Evolutionary conservation across 2,888 invertebrate species (phyloP).

Genomic region (Apantesis nais): DNA sequence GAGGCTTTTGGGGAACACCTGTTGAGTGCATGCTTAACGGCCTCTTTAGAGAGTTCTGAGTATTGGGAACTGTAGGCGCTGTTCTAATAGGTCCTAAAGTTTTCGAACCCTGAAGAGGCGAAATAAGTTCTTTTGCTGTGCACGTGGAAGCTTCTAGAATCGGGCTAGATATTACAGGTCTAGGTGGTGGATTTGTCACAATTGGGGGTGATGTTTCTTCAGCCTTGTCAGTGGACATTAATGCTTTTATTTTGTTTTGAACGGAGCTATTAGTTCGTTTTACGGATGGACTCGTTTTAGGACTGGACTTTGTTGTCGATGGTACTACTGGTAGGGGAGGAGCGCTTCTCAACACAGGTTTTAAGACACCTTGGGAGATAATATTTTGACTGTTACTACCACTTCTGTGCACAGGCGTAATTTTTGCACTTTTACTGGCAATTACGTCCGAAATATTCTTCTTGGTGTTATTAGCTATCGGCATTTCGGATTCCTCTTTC

Average conservation of each 20-base stretch:
- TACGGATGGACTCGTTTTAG: conserved; percentile 71
- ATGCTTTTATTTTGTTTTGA: conserved; percentile 76
- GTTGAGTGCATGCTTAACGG: conserved; percentile 82
- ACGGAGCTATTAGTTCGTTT: conserved; percentile 76
- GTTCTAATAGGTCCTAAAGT: conserved; percentile 86
- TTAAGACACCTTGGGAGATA: conserved; percentile 66
- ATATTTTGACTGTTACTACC: conserved; percentile 73
- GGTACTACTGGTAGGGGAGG: conserved; percentile 88
- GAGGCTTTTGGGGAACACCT: conserved; percentile 71
- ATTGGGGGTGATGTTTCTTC: conserved; percentile 63
- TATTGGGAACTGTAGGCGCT: conserved; percentile 83
- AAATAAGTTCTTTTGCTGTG: conserved; percentile 90
- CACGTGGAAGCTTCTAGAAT: conserved; percentile 93
- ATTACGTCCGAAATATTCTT: conserved; percentile 45
- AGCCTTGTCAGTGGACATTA: conserved; percentile 73
- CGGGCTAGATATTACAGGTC: conserved; percentile 93
- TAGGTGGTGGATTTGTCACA: conserved; percentile 87
- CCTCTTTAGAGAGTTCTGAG: conserved; percentile 76
- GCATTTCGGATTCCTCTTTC: conserved; percentile 35
- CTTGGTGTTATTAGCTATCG: conserved; percentile 37
- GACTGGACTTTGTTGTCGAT: conserved; percentile 62
- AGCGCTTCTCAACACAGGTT: conserved; percentile 84
- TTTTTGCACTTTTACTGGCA: conserved; percentile 82
- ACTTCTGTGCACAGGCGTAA: conserved; percentile 78
- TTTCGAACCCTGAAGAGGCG: conserved; percentile 86